Evolutionary conservation across 2,797 vertebrate species (phyloP), one percentile per base, ranked within the genome.

Genomic region (Oreonectes daqikongensis): DNA sequence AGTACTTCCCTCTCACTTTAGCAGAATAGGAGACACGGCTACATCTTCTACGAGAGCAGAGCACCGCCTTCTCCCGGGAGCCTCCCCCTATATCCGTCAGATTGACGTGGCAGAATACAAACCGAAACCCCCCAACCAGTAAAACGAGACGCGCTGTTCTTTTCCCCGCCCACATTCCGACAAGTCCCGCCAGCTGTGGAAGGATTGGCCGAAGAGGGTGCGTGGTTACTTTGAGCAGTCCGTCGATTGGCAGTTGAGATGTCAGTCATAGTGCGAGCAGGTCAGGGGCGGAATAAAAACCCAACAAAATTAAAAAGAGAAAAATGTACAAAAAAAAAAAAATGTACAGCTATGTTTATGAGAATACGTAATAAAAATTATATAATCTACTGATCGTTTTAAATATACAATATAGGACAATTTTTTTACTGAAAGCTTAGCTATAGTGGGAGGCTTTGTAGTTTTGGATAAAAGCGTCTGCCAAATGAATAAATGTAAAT

Each of bases 21-120:
- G 15, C 7, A 20, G 40, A n/a, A 26, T 18, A 55, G 53, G 55
- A 80, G 10, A 69, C 69, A 66, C 28, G 17, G 52, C 3, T 35
- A 20, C 69, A 46, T 73, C 12, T 32, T 17, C 8, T 57, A 22
- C 17, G 18, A 74, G 4, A 75, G 46, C 38, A 74, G 4, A 75
- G 46, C 38, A 1, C 78, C 75, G n/a, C 77, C 69, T 64, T 64
- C 20, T 7, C 24, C 40, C 22, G 17, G 24, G 61, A 68, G 17
- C 73, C 82, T 72, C 83, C 84, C 75, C 73, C 57, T 40, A 60
- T 2, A 73, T 72, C 79, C 85, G 85, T 86, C 85, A 86, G 44
- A 52, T 72, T 81, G 82, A 87, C 86, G 85, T 87, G 86, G 85
- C 85, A 86, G 26, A 61, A 75, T 48, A 48, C 53, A n/a, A 28